A percentile compares a stretch with the other conserved stretches of the same genome.
These are phyloP conservation scores for Litocranius walleri DNA, from an alignment of 2,113 vertebrate species.

Conservation along the genomic window DNA sequence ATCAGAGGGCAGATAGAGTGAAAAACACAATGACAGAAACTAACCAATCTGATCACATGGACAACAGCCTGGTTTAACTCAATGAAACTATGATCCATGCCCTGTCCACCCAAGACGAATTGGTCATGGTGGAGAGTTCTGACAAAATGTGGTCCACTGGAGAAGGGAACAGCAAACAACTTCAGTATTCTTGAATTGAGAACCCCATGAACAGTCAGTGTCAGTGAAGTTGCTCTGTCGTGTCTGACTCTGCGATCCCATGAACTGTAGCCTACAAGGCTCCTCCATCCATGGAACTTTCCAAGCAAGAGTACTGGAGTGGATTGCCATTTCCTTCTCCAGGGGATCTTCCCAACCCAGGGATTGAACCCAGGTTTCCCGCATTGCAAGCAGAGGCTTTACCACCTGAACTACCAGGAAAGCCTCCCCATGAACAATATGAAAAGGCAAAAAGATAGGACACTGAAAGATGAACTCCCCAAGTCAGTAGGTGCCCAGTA, in stretches of 20 bases:
- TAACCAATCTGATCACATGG: background rate
- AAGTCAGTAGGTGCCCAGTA: background rate
- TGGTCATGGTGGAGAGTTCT: background rate
- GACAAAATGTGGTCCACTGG: background rate
- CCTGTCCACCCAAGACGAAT: background rate
- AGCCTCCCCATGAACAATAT: background rate
- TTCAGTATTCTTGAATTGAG: background rate
- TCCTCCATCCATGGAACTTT: background rate
- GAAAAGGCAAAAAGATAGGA: background rate
- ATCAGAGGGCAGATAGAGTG: background rate
- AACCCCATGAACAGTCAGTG: background rate
- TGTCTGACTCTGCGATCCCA: accelerated
- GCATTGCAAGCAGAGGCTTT: background rate
- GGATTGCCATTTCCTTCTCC: background rate
- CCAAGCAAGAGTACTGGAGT: background rate
- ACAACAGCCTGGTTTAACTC: background rate
- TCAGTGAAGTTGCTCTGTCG: background rate
- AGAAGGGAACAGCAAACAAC: background rate
- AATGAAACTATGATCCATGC: background rate
- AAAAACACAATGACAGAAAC: background rate
- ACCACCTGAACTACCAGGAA: accelerated
- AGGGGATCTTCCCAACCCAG: accelerated
- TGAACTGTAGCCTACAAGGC: background rate
- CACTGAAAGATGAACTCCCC: background rate
- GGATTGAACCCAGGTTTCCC: background rate